These are phyloP conservation scores for Upupa epops DNA, from an alignment of 2,113 vertebrate genomes.

Conservation along the genomic window DNA sequence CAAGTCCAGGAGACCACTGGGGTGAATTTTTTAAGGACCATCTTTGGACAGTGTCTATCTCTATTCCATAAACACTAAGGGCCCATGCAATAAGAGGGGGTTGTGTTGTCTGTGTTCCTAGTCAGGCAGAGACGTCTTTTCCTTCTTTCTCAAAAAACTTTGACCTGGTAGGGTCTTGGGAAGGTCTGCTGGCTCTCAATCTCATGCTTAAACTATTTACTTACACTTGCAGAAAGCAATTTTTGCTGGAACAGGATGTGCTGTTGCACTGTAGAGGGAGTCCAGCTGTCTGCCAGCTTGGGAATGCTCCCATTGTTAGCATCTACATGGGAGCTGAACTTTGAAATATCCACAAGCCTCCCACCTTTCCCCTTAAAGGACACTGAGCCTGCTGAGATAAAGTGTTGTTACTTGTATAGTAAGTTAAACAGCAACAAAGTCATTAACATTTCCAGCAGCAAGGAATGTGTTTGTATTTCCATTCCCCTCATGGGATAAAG, in stretches of 20 bases:
- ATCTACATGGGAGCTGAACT: constrained; percentile 23
- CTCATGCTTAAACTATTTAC: constrained; percentile 9
- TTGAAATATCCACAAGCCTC: constrained; percentile 45
- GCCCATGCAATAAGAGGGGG: neutral
- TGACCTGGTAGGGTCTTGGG: constrained; percentile 16
- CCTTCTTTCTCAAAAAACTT: neutral
- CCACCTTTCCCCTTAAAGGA: constrained; percentile 48
- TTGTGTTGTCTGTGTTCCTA: neutral
- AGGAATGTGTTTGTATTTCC: constrained; percentile 26
- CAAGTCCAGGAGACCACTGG: neutral
- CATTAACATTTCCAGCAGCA: constrained; percentile 32
- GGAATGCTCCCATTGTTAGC: constrained; percentile 36
- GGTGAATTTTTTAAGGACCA: neutral
- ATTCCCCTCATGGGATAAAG: neutral
- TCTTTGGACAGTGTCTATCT: neutral
- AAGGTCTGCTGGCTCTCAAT: neutral
- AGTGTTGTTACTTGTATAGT: constrained; percentile 9
- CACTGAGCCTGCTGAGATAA: constrained; percentile 13
- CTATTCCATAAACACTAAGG: neutral
- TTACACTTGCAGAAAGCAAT: neutral
- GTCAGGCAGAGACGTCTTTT: neutral
- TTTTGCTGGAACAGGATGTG: constrained; percentile 34
- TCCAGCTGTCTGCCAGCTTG: constrained; percentile 15
- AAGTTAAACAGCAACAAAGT: constrained; percentile 24
- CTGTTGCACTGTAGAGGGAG: neutral